phyloP scores from a whole-genome alignment of 2,113 vertebrate genomes.

The Sisor rabdophorus region DNA sequence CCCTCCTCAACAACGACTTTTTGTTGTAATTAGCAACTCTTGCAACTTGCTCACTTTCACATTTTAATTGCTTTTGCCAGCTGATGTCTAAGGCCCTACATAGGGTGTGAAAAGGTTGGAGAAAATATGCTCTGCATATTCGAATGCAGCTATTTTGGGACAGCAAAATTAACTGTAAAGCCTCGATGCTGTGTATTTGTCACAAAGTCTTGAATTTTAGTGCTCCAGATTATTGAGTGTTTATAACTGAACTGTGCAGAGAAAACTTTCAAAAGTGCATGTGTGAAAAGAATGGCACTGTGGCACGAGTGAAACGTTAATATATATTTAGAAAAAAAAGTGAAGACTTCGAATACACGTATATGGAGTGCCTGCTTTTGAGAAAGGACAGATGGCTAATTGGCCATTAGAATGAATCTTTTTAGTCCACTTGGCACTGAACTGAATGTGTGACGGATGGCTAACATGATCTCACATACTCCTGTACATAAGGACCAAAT shows the following conservation, averaged over 20 bases:
- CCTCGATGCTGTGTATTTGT: constrained; percentile 25
- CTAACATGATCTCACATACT: neutral
- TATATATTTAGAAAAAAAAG: neutral
- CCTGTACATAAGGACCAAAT: constrained; percentile 13
- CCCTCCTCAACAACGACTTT: constrained; percentile 29
- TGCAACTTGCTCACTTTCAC: constrained; percentile 59
- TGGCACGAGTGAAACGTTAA: constrained; percentile 1
- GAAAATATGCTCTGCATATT: constrained; percentile 11
- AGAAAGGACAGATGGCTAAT: constrained; percentile 26
- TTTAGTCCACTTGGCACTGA: constrained; percentile 1
- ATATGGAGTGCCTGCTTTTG: neutral
- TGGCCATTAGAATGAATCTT: constrained; percentile 24
- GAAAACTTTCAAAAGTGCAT: constrained; percentile 27
- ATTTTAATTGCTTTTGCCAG: constrained; percentile 69
- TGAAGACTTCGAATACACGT: neutral
- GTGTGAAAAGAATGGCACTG: constrained; percentile 15
- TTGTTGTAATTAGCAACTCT: constrained; percentile 48
- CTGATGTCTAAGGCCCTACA: constrained; percentile 49
- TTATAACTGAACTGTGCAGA: neutral
- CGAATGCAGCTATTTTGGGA: constrained; percentile 15
- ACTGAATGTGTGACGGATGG: constrained; percentile 22
- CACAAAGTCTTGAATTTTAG: constrained; percentile 17
- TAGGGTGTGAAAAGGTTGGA: constrained; percentile 45
- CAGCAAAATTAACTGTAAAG: constrained; percentile 14
- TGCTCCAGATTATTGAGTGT: constrained; percentile 1